Evolutionary conservation across 2,888 invertebrate species (phyloP), one percentile per base, ranked within the genome.

Genomic region (Zootermopsis nevadensis): DNA sequence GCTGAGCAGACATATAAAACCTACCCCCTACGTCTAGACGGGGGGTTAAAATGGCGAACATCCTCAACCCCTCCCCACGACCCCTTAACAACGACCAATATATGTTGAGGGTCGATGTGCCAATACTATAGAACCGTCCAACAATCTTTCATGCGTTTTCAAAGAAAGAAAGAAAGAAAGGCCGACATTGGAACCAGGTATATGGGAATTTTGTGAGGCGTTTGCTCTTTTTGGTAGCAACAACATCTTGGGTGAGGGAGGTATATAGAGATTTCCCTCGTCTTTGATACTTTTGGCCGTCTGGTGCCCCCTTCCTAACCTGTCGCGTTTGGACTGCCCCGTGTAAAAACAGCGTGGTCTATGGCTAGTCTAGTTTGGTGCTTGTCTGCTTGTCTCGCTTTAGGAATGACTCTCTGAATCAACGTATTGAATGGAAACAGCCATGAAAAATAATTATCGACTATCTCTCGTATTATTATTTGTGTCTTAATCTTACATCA

Each of bases 281-380:
- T 30, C 30, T 2, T 0, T 33, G 33, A 33, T 69, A 69, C 69
- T 69, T 69, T 33, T 33, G 69, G 69, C 74, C 24, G 31, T 74
- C 38, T 74, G 4, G 35, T 24, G n/a, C 42, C 74, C 42, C 74
- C 74, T 74, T 60, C 74, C 74, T 74, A 74, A 74, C 74, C 38
- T 22, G 74, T 74, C 74, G 7, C 33, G 38, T 6, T 33, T 38
- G 1, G 15, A 74, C 69, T 19, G 33, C 30, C 66, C 7, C 27
- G 24, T n/a, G 74, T 22, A 74, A 38, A 74, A 27, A 60, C 60
- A n/a, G n/a, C 27, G n/a, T n/a, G 27, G 27, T 60, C 27, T 27
- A 4, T 48, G n/a, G 27, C 60, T 60, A 10, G 0, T 55, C 7
- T 42, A 55, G 15, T 19, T n/a, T 55, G 22, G 22, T 19, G 55